Percentiles rank a stretch among this genome's conserved stretches.
Evolutionary conservation across 2,797 vertebrate genomes (phyloP).

Genomic region (Falco berigora): DNA sequence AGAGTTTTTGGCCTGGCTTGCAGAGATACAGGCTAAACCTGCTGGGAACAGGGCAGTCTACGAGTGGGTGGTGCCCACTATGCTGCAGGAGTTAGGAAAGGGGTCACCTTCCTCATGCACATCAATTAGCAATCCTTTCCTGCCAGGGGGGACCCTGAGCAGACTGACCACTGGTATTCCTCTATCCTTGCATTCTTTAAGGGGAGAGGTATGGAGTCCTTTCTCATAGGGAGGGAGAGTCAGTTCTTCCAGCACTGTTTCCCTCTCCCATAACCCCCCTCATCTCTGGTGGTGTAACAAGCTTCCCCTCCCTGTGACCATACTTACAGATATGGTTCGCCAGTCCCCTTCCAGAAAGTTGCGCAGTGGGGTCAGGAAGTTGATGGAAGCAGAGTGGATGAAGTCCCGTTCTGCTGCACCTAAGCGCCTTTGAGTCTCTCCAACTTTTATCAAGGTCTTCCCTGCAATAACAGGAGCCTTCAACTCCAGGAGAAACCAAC

Average conservation of each 20-base stretch:
- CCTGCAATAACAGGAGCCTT: constrained; percentile 70
- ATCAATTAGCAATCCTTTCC: neutral
- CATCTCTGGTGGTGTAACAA: accelerated
- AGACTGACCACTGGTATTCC: neutral
- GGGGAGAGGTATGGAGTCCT: neutral
- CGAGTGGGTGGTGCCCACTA: neutral
- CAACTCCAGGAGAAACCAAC: neutral
- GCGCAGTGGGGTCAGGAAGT: constrained; percentile 87
- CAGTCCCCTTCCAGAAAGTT: constrained; percentile 97
- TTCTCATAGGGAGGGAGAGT: neutral
- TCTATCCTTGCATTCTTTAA: neutral
- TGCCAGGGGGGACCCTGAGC: neutral
- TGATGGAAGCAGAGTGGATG: constrained; percentile 84
- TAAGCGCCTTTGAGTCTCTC: constrained; percentile 84
- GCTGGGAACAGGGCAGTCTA: neutral
- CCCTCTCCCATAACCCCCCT: neutral
- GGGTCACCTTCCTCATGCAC: neutral
- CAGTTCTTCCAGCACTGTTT: neutral
- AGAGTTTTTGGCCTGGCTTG: neutral
- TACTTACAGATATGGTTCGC: constrained; percentile 89
- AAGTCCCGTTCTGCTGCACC: constrained; percentile 87
- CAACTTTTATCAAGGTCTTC: constrained; percentile 86
- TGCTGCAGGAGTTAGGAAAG: neutral
- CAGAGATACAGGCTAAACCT: neutral
- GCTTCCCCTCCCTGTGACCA: neutral